phyloP scores from a whole-genome alignment of 2,113 vertebrate genomes.

The Upupa epops region DNA sequence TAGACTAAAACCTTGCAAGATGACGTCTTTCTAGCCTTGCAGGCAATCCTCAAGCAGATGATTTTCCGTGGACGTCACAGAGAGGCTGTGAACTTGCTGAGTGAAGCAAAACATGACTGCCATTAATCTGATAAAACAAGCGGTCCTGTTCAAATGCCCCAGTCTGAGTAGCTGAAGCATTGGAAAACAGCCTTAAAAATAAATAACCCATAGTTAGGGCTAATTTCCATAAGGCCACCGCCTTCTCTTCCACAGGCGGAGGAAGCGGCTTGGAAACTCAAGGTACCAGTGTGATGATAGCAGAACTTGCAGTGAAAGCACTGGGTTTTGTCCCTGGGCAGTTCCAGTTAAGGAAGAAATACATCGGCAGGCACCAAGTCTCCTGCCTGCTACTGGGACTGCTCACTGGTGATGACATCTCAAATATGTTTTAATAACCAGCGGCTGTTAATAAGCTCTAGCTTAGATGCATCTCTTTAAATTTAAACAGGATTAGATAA shows the following conservation, averaged over 20 bases:
- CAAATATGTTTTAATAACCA: slow-evolving; percentile 73
- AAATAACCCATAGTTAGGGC: not conserved
- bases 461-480: slow-evolving; percentile 78
- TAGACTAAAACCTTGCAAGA: not conserved
- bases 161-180: not conserved
- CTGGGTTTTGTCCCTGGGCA: not conserved
- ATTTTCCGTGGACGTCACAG: not conserved
- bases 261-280: not conserved
- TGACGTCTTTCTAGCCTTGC: not conserved
- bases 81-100: not conserved
- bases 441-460: slow-evolving; percentile 72
- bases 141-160: not conserved
- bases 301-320: not conserved
- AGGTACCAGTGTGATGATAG: not conserved
- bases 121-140: not conserved
- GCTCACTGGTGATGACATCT: slow-evolving; percentile 59
- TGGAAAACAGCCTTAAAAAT: not conserved
- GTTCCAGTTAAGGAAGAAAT: slow-evolving; percentile 33
- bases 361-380: not conserved
- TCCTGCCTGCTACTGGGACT: slow-evolving; percentile 43
- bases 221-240: not conserved
- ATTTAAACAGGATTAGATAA: slow-evolving; percentile 79
- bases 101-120: not conserved
- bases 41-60: not conserved
- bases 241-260: not conserved